Evolutionary conservation across 2,113 vertebrate genomes (phyloP).

Genomic region (Poicephalus meyeri): DNA sequence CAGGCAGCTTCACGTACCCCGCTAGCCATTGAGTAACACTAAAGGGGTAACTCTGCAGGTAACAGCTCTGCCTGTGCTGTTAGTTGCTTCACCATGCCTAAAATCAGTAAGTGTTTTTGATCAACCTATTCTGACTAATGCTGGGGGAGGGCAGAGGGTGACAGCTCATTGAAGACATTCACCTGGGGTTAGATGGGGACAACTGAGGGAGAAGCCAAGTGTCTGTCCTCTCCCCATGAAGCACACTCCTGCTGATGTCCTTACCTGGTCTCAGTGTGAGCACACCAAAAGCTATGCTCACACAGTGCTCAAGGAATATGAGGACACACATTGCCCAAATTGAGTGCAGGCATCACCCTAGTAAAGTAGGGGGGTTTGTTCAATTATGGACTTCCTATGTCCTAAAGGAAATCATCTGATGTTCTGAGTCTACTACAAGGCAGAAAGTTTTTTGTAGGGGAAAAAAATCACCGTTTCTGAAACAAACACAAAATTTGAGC

Average conservation of each 20-base stretch:
- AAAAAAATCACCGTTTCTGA: not conserved
- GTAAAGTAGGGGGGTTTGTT: fast-evolving
- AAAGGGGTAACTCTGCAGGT: not conserved
- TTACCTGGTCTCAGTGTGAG: not conserved
- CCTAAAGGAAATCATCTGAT: not conserved
- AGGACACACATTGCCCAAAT: not conserved
- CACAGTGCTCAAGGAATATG: not conserved
- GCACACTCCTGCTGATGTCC: not conserved
- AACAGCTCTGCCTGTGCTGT: not conserved
- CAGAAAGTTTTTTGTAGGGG: not conserved
- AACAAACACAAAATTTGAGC: not conserved
- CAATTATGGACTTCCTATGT: not conserved
- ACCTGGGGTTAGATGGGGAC: not conserved
- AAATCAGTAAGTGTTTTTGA: not conserved
- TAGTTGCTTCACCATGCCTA: not conserved
- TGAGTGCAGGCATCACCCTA: not conserved
- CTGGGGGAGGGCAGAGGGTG: not conserved
- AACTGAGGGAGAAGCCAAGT: not conserved
- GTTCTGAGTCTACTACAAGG: not conserved
- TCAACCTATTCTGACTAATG: not conserved
- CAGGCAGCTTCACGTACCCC: fast-evolving
- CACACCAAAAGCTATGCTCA: not conserved
- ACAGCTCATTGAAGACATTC: not conserved
- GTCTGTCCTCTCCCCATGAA: not conserved
- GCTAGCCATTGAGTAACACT: fast-evolving